These are phyloP conservation scores for Cephus sareptanus DNA, from an alignment of 2,888 invertebrate species.

Conservation along the genomic window DNA sequence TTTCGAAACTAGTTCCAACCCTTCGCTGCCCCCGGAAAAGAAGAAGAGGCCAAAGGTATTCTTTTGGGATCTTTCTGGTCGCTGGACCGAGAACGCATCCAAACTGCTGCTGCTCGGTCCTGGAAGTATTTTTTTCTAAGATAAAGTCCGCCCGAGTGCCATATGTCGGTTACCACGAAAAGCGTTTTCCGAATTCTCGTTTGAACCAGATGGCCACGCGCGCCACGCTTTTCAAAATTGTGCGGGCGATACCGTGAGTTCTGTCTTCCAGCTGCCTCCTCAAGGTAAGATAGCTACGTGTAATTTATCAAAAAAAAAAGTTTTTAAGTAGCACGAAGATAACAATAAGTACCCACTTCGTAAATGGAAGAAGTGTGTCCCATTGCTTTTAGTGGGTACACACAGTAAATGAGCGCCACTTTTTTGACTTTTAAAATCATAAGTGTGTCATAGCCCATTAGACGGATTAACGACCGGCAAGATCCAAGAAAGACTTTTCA, in stretches of 20 bases:
- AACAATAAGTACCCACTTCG: background rate
- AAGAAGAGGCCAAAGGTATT: constrained; percentile 16
- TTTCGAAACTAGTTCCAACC: constrained; percentile 1
- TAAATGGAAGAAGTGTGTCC: background rate
- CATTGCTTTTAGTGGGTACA: background rate
- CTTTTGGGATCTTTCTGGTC: constrained; percentile 12
- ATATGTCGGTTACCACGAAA: constrained; percentile 51
- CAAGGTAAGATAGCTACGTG: background rate
- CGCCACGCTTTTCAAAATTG: constrained; percentile 23
- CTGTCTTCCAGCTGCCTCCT: background rate
- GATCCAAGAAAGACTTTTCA: constrained; percentile 34
- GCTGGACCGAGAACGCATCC: constrained; percentile 12
- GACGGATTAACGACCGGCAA: constrained; percentile 53
- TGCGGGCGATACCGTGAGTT: background rate
- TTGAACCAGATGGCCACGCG: constrained; percentile 52
- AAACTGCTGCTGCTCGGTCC: constrained; percentile 12
- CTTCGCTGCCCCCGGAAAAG: background rate
- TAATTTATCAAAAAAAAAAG: background rate
- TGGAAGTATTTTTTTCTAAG: constrained; percentile 19
- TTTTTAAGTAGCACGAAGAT: background rate
- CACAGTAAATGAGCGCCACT: constrained; percentile 27
- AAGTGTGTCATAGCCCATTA: constrained; percentile 54
- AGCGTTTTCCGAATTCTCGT: constrained; percentile 53
- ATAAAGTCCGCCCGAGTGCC: constrained; percentile 46
- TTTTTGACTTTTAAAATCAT: constrained; percentile 41